Conservation (phyloP, 2,113 vertebrate species). For the Steatornis caripensis region DNA sequence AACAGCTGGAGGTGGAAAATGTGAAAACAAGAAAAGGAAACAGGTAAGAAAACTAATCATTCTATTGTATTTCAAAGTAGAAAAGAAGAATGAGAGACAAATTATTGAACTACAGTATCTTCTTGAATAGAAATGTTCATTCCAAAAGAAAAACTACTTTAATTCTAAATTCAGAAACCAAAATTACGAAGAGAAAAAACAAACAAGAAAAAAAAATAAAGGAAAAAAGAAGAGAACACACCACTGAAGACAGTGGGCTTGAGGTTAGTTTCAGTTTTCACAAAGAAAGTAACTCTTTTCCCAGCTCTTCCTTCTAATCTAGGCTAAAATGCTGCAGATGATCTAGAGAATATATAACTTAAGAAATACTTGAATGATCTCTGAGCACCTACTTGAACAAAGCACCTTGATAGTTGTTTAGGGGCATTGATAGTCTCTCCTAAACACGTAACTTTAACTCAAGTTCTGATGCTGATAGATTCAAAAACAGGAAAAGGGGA, state of each 20-base stretch:
- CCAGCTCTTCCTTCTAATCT: not conserved
- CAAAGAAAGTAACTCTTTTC: not conserved
- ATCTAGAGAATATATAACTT: not conserved
- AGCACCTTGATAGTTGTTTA: not conserved
- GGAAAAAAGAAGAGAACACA: not conserved
- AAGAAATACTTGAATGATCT: not conserved
- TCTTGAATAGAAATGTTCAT: not conserved
- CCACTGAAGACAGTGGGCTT: not conserved
- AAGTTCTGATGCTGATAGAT: not conserved
- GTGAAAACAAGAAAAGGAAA: not conserved
- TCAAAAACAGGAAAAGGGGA: not conserved
- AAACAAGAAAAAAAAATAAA: not conserved
- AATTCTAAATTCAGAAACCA: not conserved
- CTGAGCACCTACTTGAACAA: not conserved
- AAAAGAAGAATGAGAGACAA: not conserved
- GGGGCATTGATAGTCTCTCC: not conserved
- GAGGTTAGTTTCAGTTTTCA: not conserved
- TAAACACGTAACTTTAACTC: not conserved
- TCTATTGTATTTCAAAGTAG: not conserved
- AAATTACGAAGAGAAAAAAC: fast-evolving
- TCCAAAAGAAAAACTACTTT: not conserved
- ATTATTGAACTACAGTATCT: not conserved
- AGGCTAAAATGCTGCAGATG: not conserved
- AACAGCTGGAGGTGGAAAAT: not conserved
- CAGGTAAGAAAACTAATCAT: not conserved